Evolutionary conservation across 2,888 invertebrate genomes (phyloP).

Genomic region (Pyrocoelia pectoralis): DNA sequence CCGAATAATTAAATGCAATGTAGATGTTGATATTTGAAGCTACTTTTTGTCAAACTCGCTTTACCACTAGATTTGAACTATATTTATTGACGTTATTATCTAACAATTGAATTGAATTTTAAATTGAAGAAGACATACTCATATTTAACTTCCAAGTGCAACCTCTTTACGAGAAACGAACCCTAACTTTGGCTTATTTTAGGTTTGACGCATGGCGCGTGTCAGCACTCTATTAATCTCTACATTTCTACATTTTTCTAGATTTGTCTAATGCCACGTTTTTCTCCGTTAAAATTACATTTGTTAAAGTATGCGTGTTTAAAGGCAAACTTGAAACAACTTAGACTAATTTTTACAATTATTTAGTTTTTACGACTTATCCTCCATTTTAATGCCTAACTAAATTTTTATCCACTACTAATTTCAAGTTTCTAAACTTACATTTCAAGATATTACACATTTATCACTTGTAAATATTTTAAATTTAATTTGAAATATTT

Average conservation of each 20-base stretch:
- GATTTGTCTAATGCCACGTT: constrained; percentile 1
- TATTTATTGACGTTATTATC: no score
- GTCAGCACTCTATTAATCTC: not conserved
- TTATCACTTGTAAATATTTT: no score
- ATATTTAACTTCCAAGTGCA: not conserved
- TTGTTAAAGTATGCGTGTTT: not conserved
- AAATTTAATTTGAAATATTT: no score
- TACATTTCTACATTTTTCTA: not conserved
- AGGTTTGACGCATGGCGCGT: not conserved
- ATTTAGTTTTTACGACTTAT: no score
- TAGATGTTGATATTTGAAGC: no score
- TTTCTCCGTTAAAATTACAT: not conserved
- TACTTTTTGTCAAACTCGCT: no score
- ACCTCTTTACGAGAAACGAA: not conserved
- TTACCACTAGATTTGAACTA: no score
- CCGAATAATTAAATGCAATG: no score
- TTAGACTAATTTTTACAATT: not conserved
- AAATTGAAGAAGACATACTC: not conserved
- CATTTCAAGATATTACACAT: no score
- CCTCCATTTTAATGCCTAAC: no score
- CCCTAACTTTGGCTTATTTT: not conserved
- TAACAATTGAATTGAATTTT: not conserved
- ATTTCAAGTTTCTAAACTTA: no score
- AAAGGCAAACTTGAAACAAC: not conserved
- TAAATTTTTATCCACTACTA: no score